Evolutionary conservation across 1,140 invertebrate species (phyloP), one percentile per base, ranked within the genome.

Genomic region (Caerostris extrusa): DNA sequence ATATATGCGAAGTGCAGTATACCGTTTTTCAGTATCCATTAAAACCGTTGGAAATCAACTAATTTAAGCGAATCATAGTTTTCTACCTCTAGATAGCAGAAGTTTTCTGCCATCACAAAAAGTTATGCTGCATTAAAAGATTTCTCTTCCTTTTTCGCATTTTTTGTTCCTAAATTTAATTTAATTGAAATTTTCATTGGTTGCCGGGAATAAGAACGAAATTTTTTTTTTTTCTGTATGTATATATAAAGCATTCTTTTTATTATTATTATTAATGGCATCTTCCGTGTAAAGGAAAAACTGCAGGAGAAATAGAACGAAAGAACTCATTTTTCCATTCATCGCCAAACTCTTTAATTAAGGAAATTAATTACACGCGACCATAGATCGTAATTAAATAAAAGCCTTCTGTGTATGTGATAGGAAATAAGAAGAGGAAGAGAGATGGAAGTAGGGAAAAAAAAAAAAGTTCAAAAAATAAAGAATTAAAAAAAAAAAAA

Each of bases 341-440:
- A 56, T 17, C 55, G n/a, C 69, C 53, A 90, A 90, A 90, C 88
- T 90, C 88, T 90, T 90, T 90, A 90, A 90, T 90, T 90, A 90
- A 90, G 55, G 67, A 90, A 90, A 90, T 90, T 90, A 90, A 90
- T 90, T 90, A 90, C 88, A 90, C 69, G 69, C 88, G 55, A 57
- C 88, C 67, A 77, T 90, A 90, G 88, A 90, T 77, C 64, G 88
- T 90, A 90, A 90, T 90, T 90, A 90, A 90, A 90, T 90, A 90
- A 90, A 60, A 90, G 88, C 64, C 56, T 90, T 60, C 85, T 58
- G 17, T 57, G 64, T 55, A 3, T 88, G 58, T 88, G 57, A 90
- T 71, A 60, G 64, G 61, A 34, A 57, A 58, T 10, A 19, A 56
- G 82, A 58, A 17, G 50, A 57, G 50, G 82, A 34, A 19, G 71